A percentile compares a stretch with the other conserved stretches of the same genome.
These are phyloP conservation scores for Leistus spinibarbis DNA, from an alignment of 2,888 invertebrate species.

Conservation along the genomic window DNA sequence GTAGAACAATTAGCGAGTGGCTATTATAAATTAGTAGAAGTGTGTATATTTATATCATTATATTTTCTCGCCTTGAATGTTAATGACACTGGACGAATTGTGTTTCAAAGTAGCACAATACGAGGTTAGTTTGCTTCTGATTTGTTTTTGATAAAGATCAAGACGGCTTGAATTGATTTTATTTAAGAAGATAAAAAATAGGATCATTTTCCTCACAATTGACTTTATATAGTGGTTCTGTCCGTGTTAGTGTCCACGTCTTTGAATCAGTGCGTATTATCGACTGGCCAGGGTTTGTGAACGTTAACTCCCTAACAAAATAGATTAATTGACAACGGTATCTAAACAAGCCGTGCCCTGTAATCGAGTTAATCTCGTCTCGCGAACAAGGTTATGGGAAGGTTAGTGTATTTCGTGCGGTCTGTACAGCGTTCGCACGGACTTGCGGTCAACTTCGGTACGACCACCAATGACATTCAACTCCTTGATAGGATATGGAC, in stretches of 20 bases:
- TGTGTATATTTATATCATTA: too few relatives aligned
- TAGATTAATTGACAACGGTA: conserved; percentile 16
- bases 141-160: not conserved
- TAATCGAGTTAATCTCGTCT: conserved; percentile 19
- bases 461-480: conserved; percentile 8
- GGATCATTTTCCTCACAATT: not conserved
- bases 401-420: conserved; percentile 4
- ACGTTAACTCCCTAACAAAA: conserved; percentile 6
- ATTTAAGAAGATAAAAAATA: not conserved
- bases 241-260: not conserved
- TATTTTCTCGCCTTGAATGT: too few relatives aligned
- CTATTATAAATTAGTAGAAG: too few relatives aligned
- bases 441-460: conserved; percentile 1
- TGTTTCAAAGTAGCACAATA: not conserved
- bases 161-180: not conserved
- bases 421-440: not conserved
- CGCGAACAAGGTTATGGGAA: conserved; percentile 1
- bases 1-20: too few relatives aligned
- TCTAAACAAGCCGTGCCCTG: conserved; percentile 15
- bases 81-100: too few relatives aligned
- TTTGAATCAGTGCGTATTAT: conserved; percentile 4
- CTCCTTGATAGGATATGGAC: not conserved
- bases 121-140: not conserved
- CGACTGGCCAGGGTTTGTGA: not conserved
- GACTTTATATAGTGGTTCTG: not conserved